Evolutionary conservation across 2,888 invertebrate species (phyloP), one percentile per base, ranked within the genome.

Genomic region (Latrodectus elegans): DNA sequence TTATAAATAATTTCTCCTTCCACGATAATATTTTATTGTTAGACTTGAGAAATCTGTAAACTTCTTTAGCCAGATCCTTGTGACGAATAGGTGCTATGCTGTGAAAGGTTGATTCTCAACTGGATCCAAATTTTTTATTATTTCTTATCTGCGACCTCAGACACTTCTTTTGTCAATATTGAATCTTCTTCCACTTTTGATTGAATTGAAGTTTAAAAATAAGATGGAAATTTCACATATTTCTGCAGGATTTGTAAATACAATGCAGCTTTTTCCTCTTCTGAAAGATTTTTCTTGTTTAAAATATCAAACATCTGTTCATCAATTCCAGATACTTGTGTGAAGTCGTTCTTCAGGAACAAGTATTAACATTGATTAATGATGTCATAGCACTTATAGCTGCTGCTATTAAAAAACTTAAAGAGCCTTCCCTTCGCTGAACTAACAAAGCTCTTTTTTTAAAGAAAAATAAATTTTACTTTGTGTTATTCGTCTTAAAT

Each of bases 401-500:
- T 4, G 78, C 67, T 12, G 84, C 73, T 14, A 84, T 72, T 1
- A 84, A 65, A 17, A 84, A 15, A 12, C 70, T 70, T 67, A 84
- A 67, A 72, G 73, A 73, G 15, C 84, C 71, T 8, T n/a, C n/a
- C n/a, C n/a, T 67, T 49, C 55, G 22, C 38, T 78, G 84, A 15
- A 78, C 53, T 9, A 84, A 49, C 51, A 84, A 14, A 38, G 51
- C 26, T 60, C 85, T 72, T 51, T 85, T n/a, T n/a, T n/a, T 85
- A 1, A 22, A 22, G 22, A 22, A 22, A 22, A 22, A 22, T 22
- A 22, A 22, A 22, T 22, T 22, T 22, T 22, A 22, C 22, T 22
- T 22, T 22, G 22, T 22, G 22, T 22, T 22, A 22, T 22, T 22
- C 22, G 22, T 22, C 22, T 22, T 22, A 22, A 22, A 22, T 22